phyloP scores from a whole-genome alignment of 2,113 vertebrate species.

The Pluvianellus socialis region DNA sequence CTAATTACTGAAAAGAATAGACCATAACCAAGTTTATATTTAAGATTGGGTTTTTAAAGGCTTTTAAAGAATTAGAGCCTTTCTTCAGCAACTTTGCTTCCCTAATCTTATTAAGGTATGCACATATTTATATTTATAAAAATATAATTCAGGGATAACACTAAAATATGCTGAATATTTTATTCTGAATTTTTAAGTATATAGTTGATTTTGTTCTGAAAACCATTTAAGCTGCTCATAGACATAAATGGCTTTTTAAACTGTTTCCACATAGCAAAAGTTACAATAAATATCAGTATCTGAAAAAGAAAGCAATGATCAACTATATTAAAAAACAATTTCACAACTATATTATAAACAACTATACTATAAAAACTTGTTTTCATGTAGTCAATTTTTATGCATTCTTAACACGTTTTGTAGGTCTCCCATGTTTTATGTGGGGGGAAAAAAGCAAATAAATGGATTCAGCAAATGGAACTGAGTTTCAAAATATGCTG shows the following conservation, averaged over 20 bases:
- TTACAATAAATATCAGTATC: neutral
- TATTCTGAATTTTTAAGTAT: neutral
- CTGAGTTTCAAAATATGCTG: neutral
- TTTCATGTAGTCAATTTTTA: neutral
- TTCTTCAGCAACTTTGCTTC: neutral
- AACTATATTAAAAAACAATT: neutral
- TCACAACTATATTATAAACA: neutral
- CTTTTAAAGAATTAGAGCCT: neutral
- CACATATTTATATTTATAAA: neutral
- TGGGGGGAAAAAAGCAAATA: neutral
- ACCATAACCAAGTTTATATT: neutral
- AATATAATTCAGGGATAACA: neutral
- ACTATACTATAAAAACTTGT: neutral
- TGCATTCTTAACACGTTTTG: neutral
- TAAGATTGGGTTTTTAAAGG: neutral
- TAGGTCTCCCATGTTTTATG: neutral
- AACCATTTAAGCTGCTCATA: neutral
- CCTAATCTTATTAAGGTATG: neutral
- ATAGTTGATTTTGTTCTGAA: neutral
- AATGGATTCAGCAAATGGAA: neutral
- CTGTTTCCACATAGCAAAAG: neutral
- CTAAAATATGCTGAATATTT: neutral
- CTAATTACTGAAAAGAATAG: conserved; percentile 86
- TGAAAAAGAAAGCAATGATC: neutral
- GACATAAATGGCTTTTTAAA: neutral